Evolutionary conservation across 2,888 invertebrate genomes (phyloP), one percentile per base, ranked within the genome.

Genomic region (Clivina fossor): DNA sequence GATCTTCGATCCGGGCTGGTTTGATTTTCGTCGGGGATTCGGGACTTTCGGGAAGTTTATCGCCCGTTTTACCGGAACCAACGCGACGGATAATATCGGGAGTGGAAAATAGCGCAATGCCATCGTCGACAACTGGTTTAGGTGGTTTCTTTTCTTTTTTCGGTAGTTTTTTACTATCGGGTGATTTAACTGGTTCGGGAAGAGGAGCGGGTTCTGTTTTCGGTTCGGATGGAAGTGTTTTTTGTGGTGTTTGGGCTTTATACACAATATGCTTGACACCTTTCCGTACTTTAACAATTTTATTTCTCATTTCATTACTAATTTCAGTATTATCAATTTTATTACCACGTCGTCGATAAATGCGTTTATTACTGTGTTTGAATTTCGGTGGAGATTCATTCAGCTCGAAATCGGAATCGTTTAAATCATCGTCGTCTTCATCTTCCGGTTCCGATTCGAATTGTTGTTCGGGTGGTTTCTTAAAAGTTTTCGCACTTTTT

Each of bases 21-120:
- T 71, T 74, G 7, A 58, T 16, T 20, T 43, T 41, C 7, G 37
- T 38, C 4, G 51, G 16, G 22, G 49, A 44, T 43, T 61, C 58
- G 2, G 64, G 62, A 40, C 59, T 60, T 41, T 63, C 62, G 15
- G 63, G 60, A 30, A 69, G 64, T 19, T 70, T 68, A 7, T 64
- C 61, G 3, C 68, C 60, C 20, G 68, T 67, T 56, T 74, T 69
- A 13, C 76, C 61, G 56, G 38, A 20, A 37, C 65, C 69, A 11
- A 87, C 85, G 64, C 87, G 77, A 64, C 86, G 77, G 56, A 88
- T 87, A 49, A 88, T 86, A 76, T 89, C 89, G 15, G 89, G 88
- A 33, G 87, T 83, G 4, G 88, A 88, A 70, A 89, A 88, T 56
- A 89, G 71, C 28, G 86, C 85, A 56, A 88, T 80, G 78, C 83